Conservation (phyloP, 2,113 vertebrate genomes). For the Hylia prasina region DNA sequence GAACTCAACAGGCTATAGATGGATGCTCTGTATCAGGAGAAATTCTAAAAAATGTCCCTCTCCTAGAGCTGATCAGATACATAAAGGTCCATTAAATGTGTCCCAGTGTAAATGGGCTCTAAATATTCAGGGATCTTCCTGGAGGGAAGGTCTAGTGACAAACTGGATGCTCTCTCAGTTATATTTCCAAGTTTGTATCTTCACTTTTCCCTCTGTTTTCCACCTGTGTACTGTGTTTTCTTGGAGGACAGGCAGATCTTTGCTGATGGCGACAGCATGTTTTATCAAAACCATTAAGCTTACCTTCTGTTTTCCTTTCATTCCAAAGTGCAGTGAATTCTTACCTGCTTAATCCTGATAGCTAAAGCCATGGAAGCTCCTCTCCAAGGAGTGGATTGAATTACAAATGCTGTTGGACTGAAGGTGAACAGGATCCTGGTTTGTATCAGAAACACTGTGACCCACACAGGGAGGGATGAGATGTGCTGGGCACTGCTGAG, state of each 20-base stretch:
- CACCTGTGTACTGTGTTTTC: rapidly evolving
- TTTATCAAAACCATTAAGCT: neutral
- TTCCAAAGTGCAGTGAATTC: neutral
- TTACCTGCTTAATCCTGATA: neutral
- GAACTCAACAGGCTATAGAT: neutral
- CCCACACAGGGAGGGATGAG: rapidly evolving
- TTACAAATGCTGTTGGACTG: neutral
- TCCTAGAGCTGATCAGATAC: neutral
- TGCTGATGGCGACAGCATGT: neutral
- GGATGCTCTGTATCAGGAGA: neutral
- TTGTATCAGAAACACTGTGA: neutral
- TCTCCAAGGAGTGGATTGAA: neutral
- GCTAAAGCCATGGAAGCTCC: neutral
- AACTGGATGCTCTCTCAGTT: neutral
- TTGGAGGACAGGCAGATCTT: neutral
- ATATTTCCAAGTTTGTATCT: neutral
- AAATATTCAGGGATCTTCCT: neutral
- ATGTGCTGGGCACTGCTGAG: neutral
- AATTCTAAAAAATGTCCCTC: neutral
- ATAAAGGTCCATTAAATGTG: neutral
- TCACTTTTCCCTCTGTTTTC: neutral
- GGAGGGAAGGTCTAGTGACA: neutral
- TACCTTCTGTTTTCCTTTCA: neutral
- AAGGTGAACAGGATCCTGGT: neutral
- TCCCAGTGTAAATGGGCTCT: neutral